A percentile compares a stretch with the other conserved stretches of the same genome.
These are phyloP conservation scores for Atrichornis clamosus DNA, from an alignment of 2,113 vertebrate genomes.

Conservation along the genomic window DNA sequence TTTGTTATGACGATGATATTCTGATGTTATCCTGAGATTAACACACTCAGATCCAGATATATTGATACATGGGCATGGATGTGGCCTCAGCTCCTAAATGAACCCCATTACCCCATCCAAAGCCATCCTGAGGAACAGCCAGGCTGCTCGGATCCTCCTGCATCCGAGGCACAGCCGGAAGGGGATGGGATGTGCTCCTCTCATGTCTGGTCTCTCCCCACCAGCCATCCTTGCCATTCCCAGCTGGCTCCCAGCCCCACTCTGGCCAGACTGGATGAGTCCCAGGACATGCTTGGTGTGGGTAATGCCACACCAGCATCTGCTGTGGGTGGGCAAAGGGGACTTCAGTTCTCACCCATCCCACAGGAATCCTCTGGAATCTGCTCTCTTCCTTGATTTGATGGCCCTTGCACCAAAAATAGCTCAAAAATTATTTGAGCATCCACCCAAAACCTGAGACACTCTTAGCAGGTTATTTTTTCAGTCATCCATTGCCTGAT, in stretches of 20 bases:
- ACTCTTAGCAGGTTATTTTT: not conserved
- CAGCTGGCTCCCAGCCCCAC: not conserved
- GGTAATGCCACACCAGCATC: not conserved
- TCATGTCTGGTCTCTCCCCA: not conserved
- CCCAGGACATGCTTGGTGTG: fast-evolving
- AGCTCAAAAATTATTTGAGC: not conserved
- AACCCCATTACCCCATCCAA: fast-evolving
- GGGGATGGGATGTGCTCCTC: not conserved
- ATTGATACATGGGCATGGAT: not conserved
- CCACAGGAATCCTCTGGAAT: fast-evolving
- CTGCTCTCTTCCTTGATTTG: not conserved
- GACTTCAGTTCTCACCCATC: not conserved
- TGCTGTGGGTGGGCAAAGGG: fast-evolving
- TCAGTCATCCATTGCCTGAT: not conserved
- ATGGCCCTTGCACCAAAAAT: not conserved
- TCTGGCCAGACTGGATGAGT: not conserved
- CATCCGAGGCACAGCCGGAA: fast-evolving
- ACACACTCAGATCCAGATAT: not conserved
- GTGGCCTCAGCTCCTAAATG: not conserved
- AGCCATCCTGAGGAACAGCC: not conserved
- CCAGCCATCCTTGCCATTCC: fast-evolving
- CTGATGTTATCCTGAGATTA: no score
- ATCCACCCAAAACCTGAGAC: not conserved
- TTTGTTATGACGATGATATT: fast-evolving
- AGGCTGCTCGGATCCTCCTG: not conserved